phyloP scores from a whole-genome alignment of 1,140 invertebrate genomes.

The Conus ventricosus region DNA sequence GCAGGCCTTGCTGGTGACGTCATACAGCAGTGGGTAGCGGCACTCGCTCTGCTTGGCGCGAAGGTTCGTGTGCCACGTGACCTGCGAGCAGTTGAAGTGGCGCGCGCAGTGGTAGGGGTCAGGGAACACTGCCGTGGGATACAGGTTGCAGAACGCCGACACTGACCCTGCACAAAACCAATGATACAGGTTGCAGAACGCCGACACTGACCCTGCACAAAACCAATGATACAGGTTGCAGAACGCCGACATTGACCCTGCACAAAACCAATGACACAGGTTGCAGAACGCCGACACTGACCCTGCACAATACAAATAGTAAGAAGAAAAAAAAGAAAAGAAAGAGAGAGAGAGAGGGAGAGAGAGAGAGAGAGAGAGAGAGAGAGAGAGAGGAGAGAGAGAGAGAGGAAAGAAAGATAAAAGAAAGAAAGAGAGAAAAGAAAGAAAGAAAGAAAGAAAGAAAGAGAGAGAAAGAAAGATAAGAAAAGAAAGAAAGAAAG shows the following conservation, averaged over 20 bases:
- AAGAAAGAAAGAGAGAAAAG: too few relatives aligned
- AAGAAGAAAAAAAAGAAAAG: neutral
- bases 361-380: neutral
- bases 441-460: too few relatives aligned
- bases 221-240: slow-evolving; percentile 50
- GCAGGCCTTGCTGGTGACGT: slow-evolving; percentile 38
- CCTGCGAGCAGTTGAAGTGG: slow-evolving; percentile 57
- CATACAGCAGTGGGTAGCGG: slow-evolving; percentile 57
- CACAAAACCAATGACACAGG: slow-evolving; percentile 38
- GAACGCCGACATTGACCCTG: slow-evolving; percentile 55
- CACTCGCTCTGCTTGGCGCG: slow-evolving; percentile 59
- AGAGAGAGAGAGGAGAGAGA: slow-evolving; percentile 10
- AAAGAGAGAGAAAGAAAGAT: too few relatives aligned
- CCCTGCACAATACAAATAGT: slow-evolving; percentile 39
- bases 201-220: slow-evolving; percentile 50
- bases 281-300: slow-evolving; percentile 55
- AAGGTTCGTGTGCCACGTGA: slow-evolving; percentile 46
- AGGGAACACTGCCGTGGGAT: slow-evolving; percentile 51
- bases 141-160: slow-evolving; percentile 49
- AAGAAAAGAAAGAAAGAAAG: too few relatives aligned
- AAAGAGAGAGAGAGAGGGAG: neutral
- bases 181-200: slow-evolving; percentile 55
- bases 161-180: slow-evolving; percentile 50
- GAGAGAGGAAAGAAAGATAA: too few relatives aligned
- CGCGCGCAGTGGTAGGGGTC: slow-evolving; percentile 58